Conservation (phyloP, 2,888 invertebrate genomes). For the Lycaena phlaeas region DNA sequence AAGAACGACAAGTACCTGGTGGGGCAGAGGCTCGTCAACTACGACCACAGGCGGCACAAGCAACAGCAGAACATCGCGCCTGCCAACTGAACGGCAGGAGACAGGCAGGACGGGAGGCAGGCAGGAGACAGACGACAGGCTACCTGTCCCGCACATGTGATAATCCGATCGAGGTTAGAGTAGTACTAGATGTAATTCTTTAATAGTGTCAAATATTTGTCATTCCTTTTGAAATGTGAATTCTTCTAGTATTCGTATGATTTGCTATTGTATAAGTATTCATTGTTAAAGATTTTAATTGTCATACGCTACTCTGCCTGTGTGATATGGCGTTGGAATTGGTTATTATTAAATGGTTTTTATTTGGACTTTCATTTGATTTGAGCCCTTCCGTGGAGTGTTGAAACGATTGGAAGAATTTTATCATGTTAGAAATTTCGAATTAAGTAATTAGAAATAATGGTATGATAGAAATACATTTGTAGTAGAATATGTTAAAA, state of each 20-base stretch:
- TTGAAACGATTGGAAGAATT: too few relatives aligned
- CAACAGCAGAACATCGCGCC: constrained; percentile 36
- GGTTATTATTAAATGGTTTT: constrained; percentile 9
- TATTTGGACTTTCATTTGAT: too few relatives aligned
- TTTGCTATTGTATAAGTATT: constrained; percentile 1
- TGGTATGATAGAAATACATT: too few relatives aligned
- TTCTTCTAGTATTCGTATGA: background rate
- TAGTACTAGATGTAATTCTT: background rate
- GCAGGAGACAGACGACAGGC: background rate
- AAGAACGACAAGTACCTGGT: constrained; percentile 99
- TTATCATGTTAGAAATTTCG: too few relatives aligned
- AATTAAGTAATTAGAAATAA: too few relatives aligned
- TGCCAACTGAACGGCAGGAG: constrained; percentile 31
- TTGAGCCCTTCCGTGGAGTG: too few relatives aligned
- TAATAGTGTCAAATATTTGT: background rate
- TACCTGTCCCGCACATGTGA: background rate
- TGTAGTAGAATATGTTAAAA: too few relatives aligned
- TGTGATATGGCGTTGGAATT: constrained; percentile 8
- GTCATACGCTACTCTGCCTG: constrained; percentile 1
- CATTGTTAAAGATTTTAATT: constrained; percentile 1
- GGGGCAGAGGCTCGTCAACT: constrained; percentile 96
- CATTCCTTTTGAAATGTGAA: background rate
- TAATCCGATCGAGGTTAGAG: background rate
- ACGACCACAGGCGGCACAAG: constrained; percentile 86
- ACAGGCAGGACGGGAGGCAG: background rate